Evolutionary conservation across 2,113 vertebrate genomes (phyloP), one percentile per base, ranked within the genome.

Genomic region (Festucalex cinctus): DNA sequence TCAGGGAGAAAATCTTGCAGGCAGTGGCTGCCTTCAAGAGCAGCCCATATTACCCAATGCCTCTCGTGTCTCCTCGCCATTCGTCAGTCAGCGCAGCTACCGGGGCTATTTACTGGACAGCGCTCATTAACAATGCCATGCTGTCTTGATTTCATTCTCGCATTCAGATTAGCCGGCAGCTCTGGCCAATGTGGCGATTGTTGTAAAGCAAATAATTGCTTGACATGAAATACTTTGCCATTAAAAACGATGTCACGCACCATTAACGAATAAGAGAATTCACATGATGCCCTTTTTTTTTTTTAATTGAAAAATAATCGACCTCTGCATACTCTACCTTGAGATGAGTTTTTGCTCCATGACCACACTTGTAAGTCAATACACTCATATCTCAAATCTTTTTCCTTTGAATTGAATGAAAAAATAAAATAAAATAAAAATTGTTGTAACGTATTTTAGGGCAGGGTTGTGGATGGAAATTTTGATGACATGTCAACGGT

Each of bases 11-110:
- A 69, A 80, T 82, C 77, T 82, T 68, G 61, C 69, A 79, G 63
- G 63, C 75, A 77, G 75, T 84, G 84, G 82, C 73, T 78, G 68
- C 70, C 60, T 85, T 83, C 74, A 88, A 81, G 63, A 81, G 66
- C 75, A 73, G 32, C 71, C 77, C 70, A 84, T 75, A 79, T 87
- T 83, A 88, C 54, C 61, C 64, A 41, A 67, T 66, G 70, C 48
- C 60, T 73, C 53, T 70, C 57, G 63, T 63, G 62, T 49, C 54
- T 76, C 68, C 65, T 43, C 43, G 24, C 63, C 61, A 66, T 83
- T 83, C 76, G 48, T 85, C 68, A 81, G 51, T 77, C 74, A 75
- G 61, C 68, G 41, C 57, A 69, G 68, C 48, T 61, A 75, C 61
- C 51, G 74, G 12, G 63, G 41, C 66, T 66, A 32, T 80, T 79